Base-by-base conservation (phyloP, 2,888 invertebrate genomes). In the Tromatobia lineatoria region DNA sequence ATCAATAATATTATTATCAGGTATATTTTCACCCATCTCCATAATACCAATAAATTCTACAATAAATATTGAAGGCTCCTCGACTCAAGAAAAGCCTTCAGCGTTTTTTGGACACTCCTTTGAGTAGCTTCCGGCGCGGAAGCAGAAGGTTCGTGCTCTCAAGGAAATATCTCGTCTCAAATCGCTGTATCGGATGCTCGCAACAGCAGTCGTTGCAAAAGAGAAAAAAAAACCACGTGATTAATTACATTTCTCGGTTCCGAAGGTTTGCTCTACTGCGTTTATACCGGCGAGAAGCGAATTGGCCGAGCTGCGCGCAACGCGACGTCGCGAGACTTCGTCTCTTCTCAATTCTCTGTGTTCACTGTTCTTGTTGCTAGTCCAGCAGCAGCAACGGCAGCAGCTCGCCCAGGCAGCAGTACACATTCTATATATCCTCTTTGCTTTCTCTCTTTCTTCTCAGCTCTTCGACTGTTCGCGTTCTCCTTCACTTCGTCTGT, bases 181-280 rank as follows among this genome's bases (percentile, higher is more conserved):
- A 52, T 29, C 73, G 59, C 34, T 34, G 73, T 74, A 74, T 74
- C 73, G 61, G 59, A 73, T 73, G 59, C 75, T 69, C 25, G 25
- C 66, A 73, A 67, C 20, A 29, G 52, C 38, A 34, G 50, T 42
- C 67, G 73, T 75, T 66, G 47, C 59, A 50, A 84, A 67, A 57
- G 7, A 74, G 13, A 61, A 45, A 69, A 80, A 76, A 67, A 77
- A 61, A 34, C 70, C 42, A 90, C 88, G 90, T 92, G 92, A 92
- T 92, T 92, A 92, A 92, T 92, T 91, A 91, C 89, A 88, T 88
- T 88, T 90, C 89, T 91, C 88, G 87, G 88, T 89, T 87, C 87
- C 88, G 88, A 88, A 76, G 83, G 54, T 54, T 20, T 57, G 74
- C 73, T 71, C 71, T 54, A 10, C 47, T 34, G 18, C 73, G 80